These are phyloP conservation scores for Herpetotheres cachinnans DNA, from an alignment of 2,113 vertebrate genomes.

Conservation along the genomic window DNA sequence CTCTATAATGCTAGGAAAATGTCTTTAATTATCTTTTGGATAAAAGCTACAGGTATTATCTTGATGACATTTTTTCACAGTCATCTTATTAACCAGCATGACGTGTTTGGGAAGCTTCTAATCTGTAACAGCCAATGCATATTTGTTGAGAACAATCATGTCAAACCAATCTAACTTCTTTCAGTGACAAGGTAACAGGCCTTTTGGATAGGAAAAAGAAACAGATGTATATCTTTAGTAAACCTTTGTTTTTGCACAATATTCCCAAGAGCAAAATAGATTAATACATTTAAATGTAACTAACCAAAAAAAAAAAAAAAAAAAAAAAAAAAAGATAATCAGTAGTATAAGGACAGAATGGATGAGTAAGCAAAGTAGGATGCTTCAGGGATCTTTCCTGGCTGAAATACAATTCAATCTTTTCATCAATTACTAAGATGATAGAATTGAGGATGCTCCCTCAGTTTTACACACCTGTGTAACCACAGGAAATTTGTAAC, in stretches of 20 bases:
- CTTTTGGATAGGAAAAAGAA: background rate
- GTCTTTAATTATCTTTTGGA: background rate
- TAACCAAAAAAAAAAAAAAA: background rate
- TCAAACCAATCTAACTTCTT: background rate
- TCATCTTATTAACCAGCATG: background rate
- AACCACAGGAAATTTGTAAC: background rate
- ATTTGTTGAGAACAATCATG: background rate
- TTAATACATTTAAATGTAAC: background rate
- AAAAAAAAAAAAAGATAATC: background rate
- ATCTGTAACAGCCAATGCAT: background rate
- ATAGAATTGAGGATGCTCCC: background rate
- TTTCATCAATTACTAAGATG: background rate
- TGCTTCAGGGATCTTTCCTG: background rate
- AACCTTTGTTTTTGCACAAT: background rate
- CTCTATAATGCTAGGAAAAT: background rate
- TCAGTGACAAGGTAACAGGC: background rate
- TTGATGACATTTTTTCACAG: background rate
- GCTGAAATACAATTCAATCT: background rate
- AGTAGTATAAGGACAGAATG: background rate
- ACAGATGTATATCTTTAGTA: background rate
- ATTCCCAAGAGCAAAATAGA: background rate
- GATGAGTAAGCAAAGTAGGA: background rate
- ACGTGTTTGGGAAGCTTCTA: background rate
- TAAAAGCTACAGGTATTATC: background rate
- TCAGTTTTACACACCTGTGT: background rate